Evolutionary conservation across 2,797 vertebrate species (phyloP), one percentile per base, ranked within the genome.

Genomic region (Philypnodon macrostomus): DNA sequence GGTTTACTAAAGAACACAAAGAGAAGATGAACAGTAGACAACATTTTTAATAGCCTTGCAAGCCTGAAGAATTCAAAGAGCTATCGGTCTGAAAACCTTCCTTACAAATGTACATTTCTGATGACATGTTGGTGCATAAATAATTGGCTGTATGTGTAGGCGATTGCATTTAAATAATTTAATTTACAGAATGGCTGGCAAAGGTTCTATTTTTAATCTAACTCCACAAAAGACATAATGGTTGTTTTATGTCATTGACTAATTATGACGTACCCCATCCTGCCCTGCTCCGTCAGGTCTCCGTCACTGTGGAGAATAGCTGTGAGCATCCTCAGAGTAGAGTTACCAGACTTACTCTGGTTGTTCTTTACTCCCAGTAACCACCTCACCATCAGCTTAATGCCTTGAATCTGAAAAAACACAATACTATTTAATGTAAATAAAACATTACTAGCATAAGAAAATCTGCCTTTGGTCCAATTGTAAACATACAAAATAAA

Each of bases 321-420:
- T 5, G 94, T 96, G 62, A 99, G 80, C 84, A 99, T 90, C 74
- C 95, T 92, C 71, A 99, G 73, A 50, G 95, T 98, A 70, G 95
- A 99, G 54, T 94, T 97, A 46, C 95, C 96, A 0, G 95, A 98
- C 84, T 99, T 98, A 83, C 94, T 98, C 85, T 95, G 95, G 74
- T 96, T 98, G 81, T 96, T 98, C 83, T 96, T 98, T 88, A 99
- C 95, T 55, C 97, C 97, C n/a, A 99, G 75, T 47, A 99, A 74
- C 96, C 96, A 99, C 45, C 95, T 90, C 66, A 98, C 97, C 95
- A 99, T 97, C 90, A 99, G 92, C 85, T 99, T 99, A 67, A 98
- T 96, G 47, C 95, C 97, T 70, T 99, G 95, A 63, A 99, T 97
- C 97, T 95, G 47, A 57, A 27, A 36, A 16, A 2, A 30, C 13